phyloP scores from a whole-genome alignment of 2,797 vertebrate species.

The Onychomys leucogaster region DNA sequence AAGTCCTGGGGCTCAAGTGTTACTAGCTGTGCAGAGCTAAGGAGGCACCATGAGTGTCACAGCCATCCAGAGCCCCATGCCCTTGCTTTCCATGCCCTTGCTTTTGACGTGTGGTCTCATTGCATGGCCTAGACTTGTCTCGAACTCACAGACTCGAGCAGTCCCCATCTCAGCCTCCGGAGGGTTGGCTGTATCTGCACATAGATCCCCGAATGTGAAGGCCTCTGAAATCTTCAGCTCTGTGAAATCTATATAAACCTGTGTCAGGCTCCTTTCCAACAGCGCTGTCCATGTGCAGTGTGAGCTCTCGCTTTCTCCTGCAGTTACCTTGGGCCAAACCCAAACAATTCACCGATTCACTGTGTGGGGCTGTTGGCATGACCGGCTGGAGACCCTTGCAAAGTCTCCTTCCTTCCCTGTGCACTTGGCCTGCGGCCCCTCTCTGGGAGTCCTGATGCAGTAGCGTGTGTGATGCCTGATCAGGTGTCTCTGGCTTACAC shows the following conservation, averaged over 20 bases:
- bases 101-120: background rate
- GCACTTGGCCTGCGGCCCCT: no score
- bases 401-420: background rate
- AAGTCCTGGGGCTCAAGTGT: background rate
- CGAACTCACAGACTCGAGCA: background rate
- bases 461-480: background rate
- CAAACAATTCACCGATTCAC: background rate
- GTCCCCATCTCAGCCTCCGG: background rate
- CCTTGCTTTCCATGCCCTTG: background rate
- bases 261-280: background rate
- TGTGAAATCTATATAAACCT: background rate
- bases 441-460: background rate
- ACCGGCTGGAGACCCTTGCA: background rate
- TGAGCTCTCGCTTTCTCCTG: constrained; percentile 15
- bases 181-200: background rate
- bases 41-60: background rate
- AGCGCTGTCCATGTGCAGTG: background rate
- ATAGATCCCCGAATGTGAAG: constrained; percentile 2
- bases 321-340: background rate
- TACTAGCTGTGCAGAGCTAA: background rate
- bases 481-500: background rate
- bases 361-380: background rate
- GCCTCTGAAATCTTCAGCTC: background rate
- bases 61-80: background rate
- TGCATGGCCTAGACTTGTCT: background rate